Evolutionary conservation across 2,888 invertebrate genomes (phyloP).

Genomic region (Cyaniris semiargus): DNA sequence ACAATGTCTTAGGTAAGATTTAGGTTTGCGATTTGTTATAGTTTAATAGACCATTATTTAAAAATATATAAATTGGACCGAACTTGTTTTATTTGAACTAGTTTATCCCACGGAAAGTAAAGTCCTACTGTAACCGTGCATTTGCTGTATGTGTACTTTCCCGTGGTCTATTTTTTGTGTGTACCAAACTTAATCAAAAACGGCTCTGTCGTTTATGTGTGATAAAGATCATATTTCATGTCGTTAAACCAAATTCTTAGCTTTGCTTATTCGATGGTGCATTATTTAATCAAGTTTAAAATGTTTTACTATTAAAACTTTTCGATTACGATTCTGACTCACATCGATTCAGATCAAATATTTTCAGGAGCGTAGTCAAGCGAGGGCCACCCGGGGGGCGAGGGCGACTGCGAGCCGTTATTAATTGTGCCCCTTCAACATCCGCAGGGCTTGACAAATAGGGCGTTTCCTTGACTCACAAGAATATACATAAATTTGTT

Average conservation of each 20-base stretch:
- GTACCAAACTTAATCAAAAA: too few relatives aligned
- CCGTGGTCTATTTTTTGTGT: too few relatives aligned
- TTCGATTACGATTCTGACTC: neutral
- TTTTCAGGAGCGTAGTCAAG: constrained; percentile 7
- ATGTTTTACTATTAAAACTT: neutral
- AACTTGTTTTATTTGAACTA: too few relatives aligned
- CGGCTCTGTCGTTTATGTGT: too few relatives aligned
- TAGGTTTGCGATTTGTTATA: neutral
- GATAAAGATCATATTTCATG: too few relatives aligned
- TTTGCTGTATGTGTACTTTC: too few relatives aligned
- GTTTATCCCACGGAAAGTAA: too few relatives aligned
- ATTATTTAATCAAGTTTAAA: neutral
- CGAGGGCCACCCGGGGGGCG: neutral
- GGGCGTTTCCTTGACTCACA: constrained; percentile 6
- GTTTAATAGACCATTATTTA: neutral
- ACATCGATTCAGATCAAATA: neutral
- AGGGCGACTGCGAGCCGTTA: neutral
- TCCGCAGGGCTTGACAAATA: constrained; percentile 24
- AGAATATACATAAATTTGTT: constrained; percentile 16
- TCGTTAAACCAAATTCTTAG: too few relatives aligned
- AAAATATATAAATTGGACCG: too few relatives aligned
- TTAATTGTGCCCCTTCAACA: constrained; percentile 29
- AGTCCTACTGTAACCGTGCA: too few relatives aligned
- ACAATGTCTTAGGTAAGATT: neutral
- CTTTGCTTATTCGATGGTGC: too few relatives aligned